Evolutionary conservation across 2,797 vertebrate species (phyloP).

Genomic region (Gobionotothen gibberifrons): DNA sequence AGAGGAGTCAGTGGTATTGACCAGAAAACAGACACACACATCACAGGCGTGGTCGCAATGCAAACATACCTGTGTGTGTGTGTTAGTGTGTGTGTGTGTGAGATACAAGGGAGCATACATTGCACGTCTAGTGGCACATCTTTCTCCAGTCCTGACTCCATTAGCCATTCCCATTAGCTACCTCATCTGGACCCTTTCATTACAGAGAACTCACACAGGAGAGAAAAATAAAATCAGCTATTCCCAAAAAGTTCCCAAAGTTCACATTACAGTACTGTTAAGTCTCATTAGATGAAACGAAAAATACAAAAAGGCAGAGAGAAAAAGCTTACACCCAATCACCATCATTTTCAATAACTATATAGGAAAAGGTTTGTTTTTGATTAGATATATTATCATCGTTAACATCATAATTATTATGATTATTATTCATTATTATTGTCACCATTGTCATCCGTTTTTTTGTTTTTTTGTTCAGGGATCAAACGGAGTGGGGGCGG

Average conservation of each 20-base stretch:
- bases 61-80: conserved; percentile 39
- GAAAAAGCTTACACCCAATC: conserved; percentile 80
- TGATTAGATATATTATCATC: conserved; percentile 85
- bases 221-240: conserved; percentile 74
- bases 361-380: conserved; percentile 79
- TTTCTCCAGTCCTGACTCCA: conserved; percentile 56
- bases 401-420: conserved; percentile 82
- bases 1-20: conserved; percentile 61
- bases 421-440: conserved; percentile 81
- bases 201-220: conserved; percentile 68
- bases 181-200: conserved; percentile 69
- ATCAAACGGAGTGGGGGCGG: conserved; percentile 39
- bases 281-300: conserved; percentile 79
- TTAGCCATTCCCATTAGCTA: conserved; percentile 42
- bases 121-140: conserved; percentile 72
- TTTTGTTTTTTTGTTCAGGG: conserved; percentile 65
- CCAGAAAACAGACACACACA: conserved; percentile 56
- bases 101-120: conserved; percentile 60
- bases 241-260: conserved; percentile 77
- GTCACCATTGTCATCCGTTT: conserved; percentile 71
- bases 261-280: conserved; percentile 86
- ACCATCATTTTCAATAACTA: conserved; percentile 81
- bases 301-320: conserved; percentile 77
- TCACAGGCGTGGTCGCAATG: conserved; percentile 34
- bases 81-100: conserved; percentile 14